Evolutionary conservation across 2,888 invertebrate genomes (phyloP), one percentile per base, ranked within the genome.

Genomic region (Hoplodrina ambigua): DNA sequence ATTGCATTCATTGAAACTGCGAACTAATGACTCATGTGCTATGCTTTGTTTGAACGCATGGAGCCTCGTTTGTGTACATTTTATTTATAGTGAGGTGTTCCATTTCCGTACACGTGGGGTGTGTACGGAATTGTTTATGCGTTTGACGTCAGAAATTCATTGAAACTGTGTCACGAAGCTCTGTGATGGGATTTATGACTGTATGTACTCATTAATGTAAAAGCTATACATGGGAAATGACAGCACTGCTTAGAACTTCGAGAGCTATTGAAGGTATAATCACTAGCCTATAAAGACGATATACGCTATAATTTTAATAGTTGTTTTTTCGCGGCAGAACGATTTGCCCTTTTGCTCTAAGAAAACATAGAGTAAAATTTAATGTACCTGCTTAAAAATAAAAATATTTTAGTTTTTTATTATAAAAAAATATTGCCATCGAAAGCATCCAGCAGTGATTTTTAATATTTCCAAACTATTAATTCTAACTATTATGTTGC

Each of bases 111-210:
- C 65, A 69, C 64, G 65, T 67, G 63, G 65, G 68, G 41, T 66
- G 44, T 41, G 15, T 57, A 57, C 37, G 46, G 60, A 44, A 57
- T 53, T 10, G 61, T 57, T 64, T 30, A 69, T 73, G 65, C 56
- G 52, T 63, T 56, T 69, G 74, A 81, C 78, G 81, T 74, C 81
- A 72, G 33, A 50, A 49, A 66, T 68, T 69, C 77, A 80, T 67
- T 67, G 66, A 74, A 71, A 73, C 50, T 59, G 77, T 80, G 73
- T 74, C 78, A 73, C 63, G 57, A 56, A 41, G 61, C 17, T 69
- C 66, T 50, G 44, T 67, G 50, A 52, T 33, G 15, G 1, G 19
- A 69, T 20, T 59, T 62, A 73, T 63, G 50, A 8, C 8, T 49
- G 37, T 37, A 59, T 30, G 44, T 25, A 63, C 44, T 25, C 13